Conservation (phyloP, 2,888 invertebrate species). For the Sesamia inferens region DNA sequence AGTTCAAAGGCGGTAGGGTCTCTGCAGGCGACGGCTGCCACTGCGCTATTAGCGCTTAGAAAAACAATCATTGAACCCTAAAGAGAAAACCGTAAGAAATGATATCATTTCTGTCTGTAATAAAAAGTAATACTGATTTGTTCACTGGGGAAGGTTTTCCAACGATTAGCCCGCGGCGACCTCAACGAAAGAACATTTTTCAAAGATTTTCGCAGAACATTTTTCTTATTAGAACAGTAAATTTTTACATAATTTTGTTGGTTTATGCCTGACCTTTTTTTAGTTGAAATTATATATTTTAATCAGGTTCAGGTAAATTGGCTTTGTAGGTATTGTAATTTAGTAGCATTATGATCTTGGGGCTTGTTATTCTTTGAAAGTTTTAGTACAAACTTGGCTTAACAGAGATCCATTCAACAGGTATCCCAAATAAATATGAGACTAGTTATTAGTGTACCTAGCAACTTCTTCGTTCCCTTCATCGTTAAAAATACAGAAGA, state of each 20-base stretch:
- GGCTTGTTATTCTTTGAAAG: neutral
- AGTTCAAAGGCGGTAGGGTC: slow-evolving; percentile 85
- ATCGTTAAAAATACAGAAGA: neutral
- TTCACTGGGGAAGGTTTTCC: slow-evolving; percentile 44
- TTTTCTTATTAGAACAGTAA: slow-evolving; percentile 24
- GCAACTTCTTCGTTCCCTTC: neutral
- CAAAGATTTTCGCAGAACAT: slow-evolving; percentile 13
- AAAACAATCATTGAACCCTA: slow-evolving; percentile 26
- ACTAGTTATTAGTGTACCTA: neutral
- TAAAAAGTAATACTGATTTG: slow-evolving; percentile 35
- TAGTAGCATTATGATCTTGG: neutral
- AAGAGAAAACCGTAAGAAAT: slow-evolving; percentile 9
- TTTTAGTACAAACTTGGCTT: neutral
- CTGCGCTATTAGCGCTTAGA: slow-evolving; percentile 72
- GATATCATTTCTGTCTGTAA: slow-evolving; percentile 27
- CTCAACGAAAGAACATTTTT: slow-evolving; percentile 20
- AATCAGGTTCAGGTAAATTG: slow-evolving; percentile 34
- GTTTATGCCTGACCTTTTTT: slow-evolving; percentile 25
- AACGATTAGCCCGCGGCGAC: slow-evolving; percentile 47
- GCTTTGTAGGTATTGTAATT: slow-evolving; percentile 18
- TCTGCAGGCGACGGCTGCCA: slow-evolving; percentile 81
- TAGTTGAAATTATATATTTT: slow-evolving; percentile 24
- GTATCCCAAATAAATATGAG: slow-evolving; percentile 1
- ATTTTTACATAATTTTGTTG: slow-evolving; percentile 33
- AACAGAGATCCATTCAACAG: slow-evolving; percentile 7